Percentiles rank a stretch among this genome's conserved stretches.
These are phyloP conservation scores for Amyelois transitella DNA, from an alignment of 1,140 invertebrate species.

Conservation along the genomic window DNA sequence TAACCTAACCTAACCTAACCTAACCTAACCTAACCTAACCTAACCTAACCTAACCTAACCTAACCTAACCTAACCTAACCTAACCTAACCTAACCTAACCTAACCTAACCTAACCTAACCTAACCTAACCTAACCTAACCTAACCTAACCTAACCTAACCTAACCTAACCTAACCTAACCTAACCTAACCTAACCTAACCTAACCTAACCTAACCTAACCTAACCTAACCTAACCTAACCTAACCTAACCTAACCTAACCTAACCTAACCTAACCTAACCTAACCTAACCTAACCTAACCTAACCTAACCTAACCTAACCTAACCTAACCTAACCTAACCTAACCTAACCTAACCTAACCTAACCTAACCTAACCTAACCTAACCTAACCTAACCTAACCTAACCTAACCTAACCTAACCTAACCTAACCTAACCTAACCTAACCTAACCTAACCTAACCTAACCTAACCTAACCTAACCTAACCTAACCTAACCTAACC, in stretches of 20 bases:
- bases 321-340: constrained; percentile 11
- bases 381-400: constrained; percentile 12
- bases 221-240: constrained; percentile 10
- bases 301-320: constrained; percentile 10
- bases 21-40: constrained; percentile 28
- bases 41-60: constrained; percentile 17
- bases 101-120: constrained; percentile 28
- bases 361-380: too few relatives aligned
- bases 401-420: too few relatives aligned
- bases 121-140: constrained; percentile 24
- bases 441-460: too few relatives aligned
- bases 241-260: constrained; percentile 15
- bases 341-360: too few relatives aligned
- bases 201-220: constrained; percentile 14
- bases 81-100: constrained; percentile 19
- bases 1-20: constrained; percentile 24
- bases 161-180: constrained; percentile 15
- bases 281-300: constrained; percentile 10
- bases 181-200: constrained; percentile 17
- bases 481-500: too few relatives aligned
- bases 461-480: too few relatives aligned
- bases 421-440: too few relatives aligned
- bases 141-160: constrained; percentile 15
- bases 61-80: constrained; percentile 26
- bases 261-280: constrained; percentile 10